Base-by-base conservation (phyloP, 2,113 vertebrate genomes). In the Mesoclemmys tuberculata region DNA sequence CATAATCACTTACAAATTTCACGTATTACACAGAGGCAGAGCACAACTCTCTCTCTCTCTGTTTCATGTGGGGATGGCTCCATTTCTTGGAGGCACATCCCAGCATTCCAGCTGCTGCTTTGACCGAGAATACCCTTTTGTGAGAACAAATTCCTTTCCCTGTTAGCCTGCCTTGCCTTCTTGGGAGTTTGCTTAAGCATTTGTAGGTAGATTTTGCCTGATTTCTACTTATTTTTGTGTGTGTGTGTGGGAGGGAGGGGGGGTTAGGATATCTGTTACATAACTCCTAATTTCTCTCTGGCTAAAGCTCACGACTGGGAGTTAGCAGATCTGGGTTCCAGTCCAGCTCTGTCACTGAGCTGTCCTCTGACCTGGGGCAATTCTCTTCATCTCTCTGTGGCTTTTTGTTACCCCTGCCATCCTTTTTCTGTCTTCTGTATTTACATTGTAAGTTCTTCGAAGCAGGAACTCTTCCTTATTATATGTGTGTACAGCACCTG, bases 1-100 rank as follows among this genome's bases (percentile, higher is more conserved):
- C 87, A 91, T 85, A 93, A 93, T 91, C 93, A 93, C 95, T 96
- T 97, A 92, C 96, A 96, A 96, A 95, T 97, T 95, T 97, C 94
- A 93, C 11, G 52, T 95, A 94, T 94, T 96, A 95, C 91, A 95
- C 95, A 86, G 94, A 95, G 55, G 90, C 93, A 94, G 80, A 94
- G 87, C 80, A 93, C 80, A 92, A 89, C 58, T 90, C 88, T 90
- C 74, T 80, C 80, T 46, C 80, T 41, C 84, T 75, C 89, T 87
- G 80, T 78, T 46, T 96, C 92, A 79, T 83, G 90, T 92, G 88
- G 87, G 96, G 49, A 87, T 86, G 75, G 55, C 82, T 96, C 68
- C 41, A 78, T 94, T 97, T 90, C 90, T 85, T 11, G 14, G 92
- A 92, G 91, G 91, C 94, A 96, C 93, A 95, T 86, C 2, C 5